These are phyloP conservation scores for Euphysa ruthae DNA, from an alignment of 30 jellyfish, hydroid and myxozoan genomes.

Conservation along the genomic window DNA sequence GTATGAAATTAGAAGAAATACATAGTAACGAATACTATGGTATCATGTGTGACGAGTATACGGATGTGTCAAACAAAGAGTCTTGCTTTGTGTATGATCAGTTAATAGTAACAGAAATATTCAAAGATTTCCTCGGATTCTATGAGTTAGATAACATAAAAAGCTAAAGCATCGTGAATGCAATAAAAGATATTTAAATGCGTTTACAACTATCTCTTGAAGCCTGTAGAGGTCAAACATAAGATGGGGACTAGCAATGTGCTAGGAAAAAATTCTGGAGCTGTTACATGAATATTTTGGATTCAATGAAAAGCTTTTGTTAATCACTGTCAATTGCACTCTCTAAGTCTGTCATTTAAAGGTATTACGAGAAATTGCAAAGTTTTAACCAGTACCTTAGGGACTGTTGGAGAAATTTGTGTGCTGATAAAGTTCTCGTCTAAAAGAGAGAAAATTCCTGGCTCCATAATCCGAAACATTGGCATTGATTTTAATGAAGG, in stretches of 20 bases:
- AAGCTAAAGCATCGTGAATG: not conserved
- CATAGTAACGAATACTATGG: not conserved
- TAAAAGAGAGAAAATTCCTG: too few relatives aligned
- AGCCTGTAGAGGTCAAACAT: not conserved
- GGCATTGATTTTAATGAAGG: too few relatives aligned
- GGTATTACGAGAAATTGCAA: too few relatives aligned
- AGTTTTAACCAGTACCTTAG: too few relatives aligned
- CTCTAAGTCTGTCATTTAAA: not conserved
- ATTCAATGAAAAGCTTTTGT: not conserved
- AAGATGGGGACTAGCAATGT: not conserved
- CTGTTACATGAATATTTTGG: too few relatives aligned
- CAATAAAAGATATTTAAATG: not conserved
- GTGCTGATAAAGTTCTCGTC: too few relatives aligned
- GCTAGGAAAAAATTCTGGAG: not conserved
- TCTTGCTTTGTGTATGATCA: slow-evolving; percentile 16
- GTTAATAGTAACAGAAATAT: not conserved
- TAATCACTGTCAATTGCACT: not conserved
- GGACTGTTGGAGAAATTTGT: too few relatives aligned
- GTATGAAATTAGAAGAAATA: not conserved
- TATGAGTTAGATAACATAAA: not conserved
- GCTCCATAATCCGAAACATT: too few relatives aligned
- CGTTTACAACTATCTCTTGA: not conserved
- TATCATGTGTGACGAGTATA: slow-evolving; percentile 15
- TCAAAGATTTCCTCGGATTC: not conserved
- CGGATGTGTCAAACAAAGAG: slow-evolving; percentile 30